These are phyloP conservation scores for Australoheros facetus DNA, from an alignment of 2,797 vertebrate species.

Conservation along the genomic window DNA sequence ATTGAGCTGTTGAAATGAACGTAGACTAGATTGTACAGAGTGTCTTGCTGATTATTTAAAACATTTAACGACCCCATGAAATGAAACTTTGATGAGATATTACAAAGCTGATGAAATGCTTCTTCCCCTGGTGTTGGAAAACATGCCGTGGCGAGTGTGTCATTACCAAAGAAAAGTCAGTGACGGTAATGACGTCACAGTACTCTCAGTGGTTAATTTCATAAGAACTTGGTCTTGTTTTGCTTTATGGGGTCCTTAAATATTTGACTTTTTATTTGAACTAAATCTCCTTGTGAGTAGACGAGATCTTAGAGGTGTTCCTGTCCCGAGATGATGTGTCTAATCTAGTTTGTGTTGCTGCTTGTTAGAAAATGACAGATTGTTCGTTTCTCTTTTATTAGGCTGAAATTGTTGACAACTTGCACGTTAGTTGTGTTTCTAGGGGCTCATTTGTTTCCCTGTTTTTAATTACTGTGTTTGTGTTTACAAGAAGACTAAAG, in stretches of 20 bases:
- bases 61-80: constrained; percentile 44
- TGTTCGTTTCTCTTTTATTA: constrained; percentile 5
- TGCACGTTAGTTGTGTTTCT: constrained; percentile 20
- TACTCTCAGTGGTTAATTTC: background rate
- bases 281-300: constrained; percentile 26
- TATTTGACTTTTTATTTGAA: constrained; percentile 18
- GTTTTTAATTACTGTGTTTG: constrained; percentile 18
- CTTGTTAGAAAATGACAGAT: constrained; percentile 6
- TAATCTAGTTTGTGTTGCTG: constrained; percentile 9
- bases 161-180: background rate
- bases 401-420: background rate
- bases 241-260: background rate
- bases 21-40: constrained; percentile 49
- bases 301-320: constrained; percentile 6
- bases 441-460: constrained; percentile 15
- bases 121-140: background rate
- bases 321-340: background rate
- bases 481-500: constrained; percentile 49
- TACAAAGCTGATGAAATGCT: background rate
- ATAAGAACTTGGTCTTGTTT: background rate
- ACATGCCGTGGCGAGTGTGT: background rate
- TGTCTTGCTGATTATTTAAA: constrained; percentile 26
- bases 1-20: constrained; percentile 27
- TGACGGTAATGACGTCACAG: background rate
- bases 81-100: background rate